phyloP scores from a whole-genome alignment of 2,888 invertebrate species.

The Melanostoma mellinum region DNA sequence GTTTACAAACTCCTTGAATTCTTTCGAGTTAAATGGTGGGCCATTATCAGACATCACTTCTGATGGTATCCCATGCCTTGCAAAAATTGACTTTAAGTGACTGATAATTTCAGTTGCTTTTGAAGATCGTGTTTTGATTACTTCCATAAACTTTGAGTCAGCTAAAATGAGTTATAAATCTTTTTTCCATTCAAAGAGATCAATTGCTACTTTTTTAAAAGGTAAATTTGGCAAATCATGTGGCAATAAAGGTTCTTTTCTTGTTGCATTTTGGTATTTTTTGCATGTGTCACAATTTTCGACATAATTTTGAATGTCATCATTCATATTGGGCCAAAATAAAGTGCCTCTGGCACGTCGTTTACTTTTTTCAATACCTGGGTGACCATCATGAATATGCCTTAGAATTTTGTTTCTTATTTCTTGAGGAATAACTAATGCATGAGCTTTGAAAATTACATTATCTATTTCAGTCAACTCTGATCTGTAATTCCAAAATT shows the following conservation, averaged over 20 bases:
- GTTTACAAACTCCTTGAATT: no score
- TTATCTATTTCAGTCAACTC: neutral
- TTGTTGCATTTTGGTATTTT: neutral
- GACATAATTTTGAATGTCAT: neutral
- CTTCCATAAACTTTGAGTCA: no score
- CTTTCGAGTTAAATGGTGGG: no score
- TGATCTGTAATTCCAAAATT: neutral
- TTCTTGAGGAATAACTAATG: no score
- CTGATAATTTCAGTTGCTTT: no score
- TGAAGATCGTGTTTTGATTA: no score
- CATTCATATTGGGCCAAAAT: neutral
- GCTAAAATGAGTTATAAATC: neutral
- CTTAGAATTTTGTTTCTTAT: no score
- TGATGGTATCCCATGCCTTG: no score
- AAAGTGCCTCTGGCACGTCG: neutral
- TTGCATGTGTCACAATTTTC: neutral
- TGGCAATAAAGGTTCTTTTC: slow-evolving; percentile 17
- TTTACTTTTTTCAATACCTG: no score
- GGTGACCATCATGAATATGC: no score
- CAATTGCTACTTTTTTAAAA: slow-evolving; percentile 9
- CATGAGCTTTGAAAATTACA: neutral
- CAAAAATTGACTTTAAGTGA: no score
- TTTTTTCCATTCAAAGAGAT: slow-evolving; percentile 16
- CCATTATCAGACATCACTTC: no score
- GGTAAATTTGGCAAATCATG: neutral